Conservation (phyloP, 2,113 vertebrate genomes). For the Regulus satrapa region DNA sequence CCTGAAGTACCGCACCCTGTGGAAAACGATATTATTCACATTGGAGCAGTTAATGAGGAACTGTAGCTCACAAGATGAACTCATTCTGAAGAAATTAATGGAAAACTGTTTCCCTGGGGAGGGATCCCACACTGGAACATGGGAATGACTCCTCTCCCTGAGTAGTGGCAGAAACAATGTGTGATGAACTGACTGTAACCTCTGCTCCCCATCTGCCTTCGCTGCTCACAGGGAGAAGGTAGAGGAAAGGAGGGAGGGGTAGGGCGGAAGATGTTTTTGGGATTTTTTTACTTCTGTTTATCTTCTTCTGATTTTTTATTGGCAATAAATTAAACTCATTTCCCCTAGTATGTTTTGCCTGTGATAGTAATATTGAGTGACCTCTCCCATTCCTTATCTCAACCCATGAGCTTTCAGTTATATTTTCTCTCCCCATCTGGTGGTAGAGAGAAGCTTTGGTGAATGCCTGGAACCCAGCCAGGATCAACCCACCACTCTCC, state of each 20-base stretch:
- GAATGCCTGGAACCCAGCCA: background rate
- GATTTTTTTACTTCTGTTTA: background rate
- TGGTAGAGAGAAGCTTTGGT: background rate
- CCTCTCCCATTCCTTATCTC: background rate
- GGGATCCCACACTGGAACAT: background rate
- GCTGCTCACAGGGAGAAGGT: background rate
- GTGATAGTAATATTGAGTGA: background rate
- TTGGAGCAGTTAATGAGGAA: background rate
- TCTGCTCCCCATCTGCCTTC: background rate
- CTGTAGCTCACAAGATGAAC: background rate
- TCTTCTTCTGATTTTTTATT: background rate
- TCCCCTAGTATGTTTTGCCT: background rate
- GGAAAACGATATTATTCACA: rapidly evolving
- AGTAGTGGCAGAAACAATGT: background rate
- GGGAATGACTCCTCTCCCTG: background rate
- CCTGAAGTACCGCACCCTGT: background rate
- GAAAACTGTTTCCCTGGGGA: background rate
- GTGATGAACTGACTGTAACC: background rate
- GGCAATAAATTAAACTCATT: background rate
- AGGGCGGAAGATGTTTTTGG: background rate
- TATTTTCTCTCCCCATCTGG: background rate
- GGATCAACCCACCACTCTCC: background rate
- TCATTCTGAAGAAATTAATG: background rate
- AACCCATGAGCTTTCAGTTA: background rate
- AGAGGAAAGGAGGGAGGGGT: background rate